These are phyloP conservation scores for Cathartes aura DNA, from an alignment of 2,113 vertebrate genomes.

Conservation along the genomic window DNA sequence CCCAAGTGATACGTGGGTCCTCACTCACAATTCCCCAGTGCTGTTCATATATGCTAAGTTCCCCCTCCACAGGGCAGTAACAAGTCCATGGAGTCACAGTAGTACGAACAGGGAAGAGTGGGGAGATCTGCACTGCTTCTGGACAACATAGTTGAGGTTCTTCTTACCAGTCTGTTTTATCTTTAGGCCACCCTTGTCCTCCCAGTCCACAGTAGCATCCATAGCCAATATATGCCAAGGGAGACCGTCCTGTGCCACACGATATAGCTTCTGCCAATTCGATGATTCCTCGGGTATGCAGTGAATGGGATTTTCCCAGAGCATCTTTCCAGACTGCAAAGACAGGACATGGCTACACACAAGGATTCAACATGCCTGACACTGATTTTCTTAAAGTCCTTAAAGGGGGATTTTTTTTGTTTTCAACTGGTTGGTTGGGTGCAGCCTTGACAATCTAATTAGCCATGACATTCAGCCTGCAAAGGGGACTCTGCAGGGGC, in stretches of 20 bases:
- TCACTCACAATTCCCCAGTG: not conserved
- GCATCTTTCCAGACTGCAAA: conserved; percentile 73
- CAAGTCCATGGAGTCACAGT: not conserved
- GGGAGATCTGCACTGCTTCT: not conserved
- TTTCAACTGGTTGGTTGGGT: not conserved
- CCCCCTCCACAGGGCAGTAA: not conserved
- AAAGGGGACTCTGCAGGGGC: not conserved
- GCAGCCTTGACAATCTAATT: not conserved
- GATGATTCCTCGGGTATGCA: conserved; percentile 81
- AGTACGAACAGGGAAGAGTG: not conserved
- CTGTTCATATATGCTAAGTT: not conserved
- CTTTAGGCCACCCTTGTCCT: conserved; percentile 85
- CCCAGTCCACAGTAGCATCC: conserved; percentile 91
- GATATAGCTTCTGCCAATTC: conserved; percentile 84
- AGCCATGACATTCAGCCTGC: not conserved
- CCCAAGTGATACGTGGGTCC: not conserved
- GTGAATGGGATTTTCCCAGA: conserved; percentile 58
- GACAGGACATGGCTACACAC: not conserved
- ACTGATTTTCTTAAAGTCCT: not conserved
- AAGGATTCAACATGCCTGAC: not conserved
- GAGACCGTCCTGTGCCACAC: conserved; percentile 82
- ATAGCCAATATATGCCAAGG: conserved; percentile 83
- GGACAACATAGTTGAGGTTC: not conserved
- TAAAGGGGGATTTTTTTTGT: not conserved
- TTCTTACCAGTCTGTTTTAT: conserved; percentile 86